Evolutionary conservation across 2,888 invertebrate genomes (phyloP), one percentile per base, ranked within the genome.

Genomic region (Phorcus lineatus): DNA sequence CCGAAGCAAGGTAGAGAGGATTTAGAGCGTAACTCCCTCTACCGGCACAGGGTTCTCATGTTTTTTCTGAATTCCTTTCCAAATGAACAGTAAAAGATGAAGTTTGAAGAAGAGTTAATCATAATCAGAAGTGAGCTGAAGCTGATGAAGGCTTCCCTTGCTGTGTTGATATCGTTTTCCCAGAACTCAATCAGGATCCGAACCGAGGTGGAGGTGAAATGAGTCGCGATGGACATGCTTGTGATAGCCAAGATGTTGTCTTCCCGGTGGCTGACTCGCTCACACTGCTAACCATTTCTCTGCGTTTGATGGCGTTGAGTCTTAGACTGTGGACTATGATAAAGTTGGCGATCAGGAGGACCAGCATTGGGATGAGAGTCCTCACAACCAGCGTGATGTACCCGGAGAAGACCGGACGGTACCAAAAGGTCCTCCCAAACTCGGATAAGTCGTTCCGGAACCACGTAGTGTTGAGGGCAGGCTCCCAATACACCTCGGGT

Each of bases 91-190:
- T 70, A 70, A 36, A 70, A 7, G n/a, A 70, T 31, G 70, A 70
- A 70, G 36, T 70, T 70, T 70, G 70, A 36, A n/a, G 70, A 70
- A 11, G 70, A 70, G 40, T 70, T 70, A 19, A 70, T 70, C n/a
- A 19, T 70, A 2, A 70, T 70, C 17, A 70, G 36, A 19, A 70
- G 40, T 3, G 40, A 1, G 70, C 70, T 70, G 70, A 70, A 70
- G 6, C 3, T 11, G 0, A 70, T 11, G 70, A 36, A 70, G 40
- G 70, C 19, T 36, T 70, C 28, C 4, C n/a, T 13, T 2, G 4
- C 13, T 9, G 1, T 28, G 36, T 16, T 70, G 19, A 36, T 70
- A 19, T 70, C 70, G 6, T 13, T n/a, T 19, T 40, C 40, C 70
- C 70, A 70, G 19, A 47, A 62, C 31, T 31, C 52, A 36, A 77